A percentile compares a stretch with the other conserved stretches of the same genome.
phyloP scores from a whole-genome alignment of 2,113 vertebrate species.

The Merops nubicus region DNA sequence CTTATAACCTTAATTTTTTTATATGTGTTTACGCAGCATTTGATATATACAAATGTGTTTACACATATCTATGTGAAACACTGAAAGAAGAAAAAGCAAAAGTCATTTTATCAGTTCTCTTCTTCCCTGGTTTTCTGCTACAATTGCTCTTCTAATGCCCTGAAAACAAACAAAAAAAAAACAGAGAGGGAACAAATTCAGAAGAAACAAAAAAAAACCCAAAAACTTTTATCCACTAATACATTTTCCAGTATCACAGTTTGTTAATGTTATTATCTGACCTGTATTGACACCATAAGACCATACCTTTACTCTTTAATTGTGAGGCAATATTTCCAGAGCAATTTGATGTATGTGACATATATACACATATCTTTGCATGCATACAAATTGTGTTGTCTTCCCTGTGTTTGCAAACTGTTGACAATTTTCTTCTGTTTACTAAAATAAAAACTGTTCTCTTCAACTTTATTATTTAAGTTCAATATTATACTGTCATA shows the following conservation, averaged over 20 bases:
- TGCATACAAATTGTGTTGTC: not conserved
- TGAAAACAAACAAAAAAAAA: not conserved
- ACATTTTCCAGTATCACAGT: not conserved
- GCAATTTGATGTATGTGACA: not conserved
- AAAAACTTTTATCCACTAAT: not conserved
- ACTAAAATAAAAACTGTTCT: not conserved
- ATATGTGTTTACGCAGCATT: not conserved
- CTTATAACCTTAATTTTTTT: not conserved
- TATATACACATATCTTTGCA: not conserved
- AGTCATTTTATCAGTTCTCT: not conserved
- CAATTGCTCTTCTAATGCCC: not conserved
- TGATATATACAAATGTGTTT: not conserved
- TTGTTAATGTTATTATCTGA: not conserved
- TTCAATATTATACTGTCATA: not conserved
- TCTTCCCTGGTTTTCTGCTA: not conserved
- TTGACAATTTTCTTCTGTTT: not conserved
- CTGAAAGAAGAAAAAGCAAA: not conserved
- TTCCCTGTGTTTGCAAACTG: not conserved
- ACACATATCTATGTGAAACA: fast-evolving
- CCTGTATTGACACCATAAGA: not conserved
- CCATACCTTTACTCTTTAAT: not conserved
- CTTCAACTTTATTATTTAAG: not conserved
- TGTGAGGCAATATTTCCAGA: not conserved
- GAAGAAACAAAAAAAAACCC: not conserved
- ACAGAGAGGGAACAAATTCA: not conserved